Percentiles rank a stretch among this genome's conserved stretches.
phyloP scores from a whole-genome alignment of 64 coral and sea anemone genomes.

The Dendronephthya gigantea region DNA sequence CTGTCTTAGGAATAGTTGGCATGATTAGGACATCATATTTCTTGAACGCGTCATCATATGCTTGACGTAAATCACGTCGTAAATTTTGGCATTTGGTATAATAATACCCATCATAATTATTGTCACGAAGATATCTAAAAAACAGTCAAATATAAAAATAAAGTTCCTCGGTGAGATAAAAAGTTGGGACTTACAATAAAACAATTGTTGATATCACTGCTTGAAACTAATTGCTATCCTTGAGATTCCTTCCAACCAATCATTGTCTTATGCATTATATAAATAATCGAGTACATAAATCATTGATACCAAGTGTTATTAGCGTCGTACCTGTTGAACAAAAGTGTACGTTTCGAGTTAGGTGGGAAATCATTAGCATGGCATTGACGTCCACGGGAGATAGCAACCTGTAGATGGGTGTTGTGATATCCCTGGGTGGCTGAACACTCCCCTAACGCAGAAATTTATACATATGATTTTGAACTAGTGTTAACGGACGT shows the following conservation, averaged over 20 bases:
- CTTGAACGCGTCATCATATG: conserved; percentile 37
- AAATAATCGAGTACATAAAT: no score
- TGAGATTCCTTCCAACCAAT: no score
- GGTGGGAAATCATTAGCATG: conserved; percentile 42
- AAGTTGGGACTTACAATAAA: no score
- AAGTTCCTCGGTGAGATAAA: no score
- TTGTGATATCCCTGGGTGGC: conserved; percentile 48
- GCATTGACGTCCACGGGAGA: conserved; percentile 46
- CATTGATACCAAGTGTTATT: no score
- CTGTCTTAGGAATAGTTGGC: conserved; percentile 45
- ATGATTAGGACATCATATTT: conserved; percentile 45
- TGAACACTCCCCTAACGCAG: conserved; percentile 1
- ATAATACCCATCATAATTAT: no score
- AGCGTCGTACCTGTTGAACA: conserved; percentile 21
- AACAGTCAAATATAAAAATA: no score
- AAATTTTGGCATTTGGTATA: conserved; percentile 28
- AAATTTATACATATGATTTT: not conserved
- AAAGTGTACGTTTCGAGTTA: not conserved
- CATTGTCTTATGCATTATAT: no score
- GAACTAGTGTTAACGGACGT: no score
- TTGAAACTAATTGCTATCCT: no score
- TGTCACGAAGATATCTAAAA: not conserved
- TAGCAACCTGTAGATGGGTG: conserved; percentile 49
- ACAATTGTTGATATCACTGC: no score
- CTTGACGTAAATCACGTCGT: conserved; percentile 22